Evolutionary conservation across 2,888 invertebrate species (phyloP), one percentile per base, ranked within the genome.

Genomic region (Trileptium ribeirensis): DNA sequence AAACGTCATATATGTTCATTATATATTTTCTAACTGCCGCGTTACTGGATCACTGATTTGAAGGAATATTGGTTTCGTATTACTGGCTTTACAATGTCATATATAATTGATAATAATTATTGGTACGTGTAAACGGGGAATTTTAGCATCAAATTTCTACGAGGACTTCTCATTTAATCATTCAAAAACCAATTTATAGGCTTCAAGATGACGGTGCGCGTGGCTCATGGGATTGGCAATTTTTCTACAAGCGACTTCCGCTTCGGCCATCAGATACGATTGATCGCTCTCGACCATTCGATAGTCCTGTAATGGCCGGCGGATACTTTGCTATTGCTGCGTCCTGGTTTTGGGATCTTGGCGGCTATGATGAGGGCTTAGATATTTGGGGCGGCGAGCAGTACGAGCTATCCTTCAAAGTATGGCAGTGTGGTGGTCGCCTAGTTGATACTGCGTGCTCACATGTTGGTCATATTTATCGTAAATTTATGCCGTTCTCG

Each of bases 361-460:
- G 95, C 0, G 96, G 96, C 0, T 95, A 95, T 87, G 95, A 95
- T 87, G 93, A 93, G 77, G 94, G 94, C 0, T 90, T 95, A 0
- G 94, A 95, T 86, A 96, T 97, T 84, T 97, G 97, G 96, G 97
- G 97, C 34, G 96, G 96, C 0, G 97, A 97, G 89, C 96, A 97
- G 88, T 97, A 96, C 87, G 96, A 97, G 87, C 91, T 97, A 24
- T 96, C 96, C 83, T 97, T 97, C 87, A 96, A 96, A 88, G 93
- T 96, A 80, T 97, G 97, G 97, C 96, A 96, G 90, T 97, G 97
- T 89, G 95, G 95, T 29, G 96, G 96, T 0, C 92, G 92, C 85
- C 93, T 97, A 94, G 91, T 94, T 83, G 96, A 97, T 90, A 94
- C 94, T 24, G 95, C 96, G 0, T 97, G 96, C 87, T 95, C 96